Evolutionary conservation across 2,113 vertebrate genomes (phyloP).

Genomic region (Pterocles burchelli): DNA sequence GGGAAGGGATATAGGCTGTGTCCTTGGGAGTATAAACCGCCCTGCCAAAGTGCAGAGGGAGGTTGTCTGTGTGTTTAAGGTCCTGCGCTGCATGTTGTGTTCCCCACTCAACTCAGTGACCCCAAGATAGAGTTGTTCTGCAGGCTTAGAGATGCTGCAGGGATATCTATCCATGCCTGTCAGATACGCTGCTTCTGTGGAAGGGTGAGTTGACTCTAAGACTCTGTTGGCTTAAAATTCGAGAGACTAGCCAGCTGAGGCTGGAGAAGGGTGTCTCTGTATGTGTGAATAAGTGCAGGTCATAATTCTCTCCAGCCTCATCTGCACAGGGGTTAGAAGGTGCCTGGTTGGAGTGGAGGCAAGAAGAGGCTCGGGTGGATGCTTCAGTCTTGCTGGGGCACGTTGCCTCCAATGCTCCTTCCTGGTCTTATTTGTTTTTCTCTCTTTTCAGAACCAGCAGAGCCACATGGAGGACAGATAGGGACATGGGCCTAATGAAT

Average conservation of each 20-base stretch:
- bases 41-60: not conserved
- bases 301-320: not conserved
- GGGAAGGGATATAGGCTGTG: not conserved
- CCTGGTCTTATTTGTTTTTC: not conserved
- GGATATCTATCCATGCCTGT: not conserved
- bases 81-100: not conserved
- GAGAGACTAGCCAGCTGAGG: not conserved
- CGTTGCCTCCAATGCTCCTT: not conserved
- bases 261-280: not conserved
- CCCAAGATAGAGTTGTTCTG: not conserved
- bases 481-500: conserved; percentile 98
- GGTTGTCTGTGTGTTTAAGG: not conserved
- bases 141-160: not conserved
- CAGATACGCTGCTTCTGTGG: not conserved
- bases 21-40: not conserved
- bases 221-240: not conserved
- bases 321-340: not conserved
- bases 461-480: conserved; percentile 91
- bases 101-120: not conserved
- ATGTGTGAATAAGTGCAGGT: not conserved
- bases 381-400: not conserved
- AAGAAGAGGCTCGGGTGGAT: not conserved
- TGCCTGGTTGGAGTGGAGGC: not conserved
- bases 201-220: not conserved
- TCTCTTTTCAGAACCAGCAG: conserved; percentile 85